A percentile compares a stretch with the other conserved stretches of the same genome.
These are phyloP conservation scores for Lophotriccus pileatus DNA, from an alignment of 2,797 vertebrate genomes.

Conservation along the genomic window DNA sequence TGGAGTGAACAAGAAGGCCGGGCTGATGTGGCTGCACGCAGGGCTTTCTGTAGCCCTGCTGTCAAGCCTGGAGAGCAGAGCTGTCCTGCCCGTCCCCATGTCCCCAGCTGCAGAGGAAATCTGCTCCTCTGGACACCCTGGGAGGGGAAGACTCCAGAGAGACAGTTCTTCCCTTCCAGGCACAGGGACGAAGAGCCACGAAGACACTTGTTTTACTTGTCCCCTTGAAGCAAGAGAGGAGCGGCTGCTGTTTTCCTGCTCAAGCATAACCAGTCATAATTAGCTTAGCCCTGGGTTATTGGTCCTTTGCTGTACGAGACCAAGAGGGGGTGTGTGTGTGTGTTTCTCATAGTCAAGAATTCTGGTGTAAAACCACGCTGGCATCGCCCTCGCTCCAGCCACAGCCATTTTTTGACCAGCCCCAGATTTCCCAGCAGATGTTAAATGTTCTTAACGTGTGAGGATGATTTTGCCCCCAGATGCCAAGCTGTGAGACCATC, in stretches of 20 bases:
- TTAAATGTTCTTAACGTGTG: background rate
- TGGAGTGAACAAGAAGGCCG: background rate
- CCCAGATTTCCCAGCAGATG: conserved; percentile 19
- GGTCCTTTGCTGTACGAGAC: background rate
- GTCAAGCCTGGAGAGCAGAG: background rate
- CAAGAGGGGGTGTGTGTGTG: background rate
- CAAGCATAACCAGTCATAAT: conserved; percentile 2
- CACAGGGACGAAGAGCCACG: rapidly evolving
- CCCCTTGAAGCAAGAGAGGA: background rate
- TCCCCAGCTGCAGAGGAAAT: background rate
- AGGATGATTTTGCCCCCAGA: conserved; percentile 35
- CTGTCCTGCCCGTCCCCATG: background rate
- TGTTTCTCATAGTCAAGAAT: background rate
- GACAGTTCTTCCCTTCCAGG: background rate
- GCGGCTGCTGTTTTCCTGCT: background rate
- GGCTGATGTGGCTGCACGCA: background rate
- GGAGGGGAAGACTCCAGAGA: background rate
- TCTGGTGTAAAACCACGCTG: background rate
- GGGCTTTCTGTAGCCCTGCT: background rate
- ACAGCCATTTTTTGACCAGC: background rate
- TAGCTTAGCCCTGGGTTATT: conserved; percentile 34
- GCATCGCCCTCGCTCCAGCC: background rate
- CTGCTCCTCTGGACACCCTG: background rate
- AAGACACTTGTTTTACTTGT: background rate
- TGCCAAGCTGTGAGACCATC: conserved; percentile 21